Percentiles rank a stretch among this genome's conserved stretches.
These are phyloP conservation scores for Pica pica DNA, from an alignment of 2,113 vertebrate species.

Conservation along the genomic window DNA sequence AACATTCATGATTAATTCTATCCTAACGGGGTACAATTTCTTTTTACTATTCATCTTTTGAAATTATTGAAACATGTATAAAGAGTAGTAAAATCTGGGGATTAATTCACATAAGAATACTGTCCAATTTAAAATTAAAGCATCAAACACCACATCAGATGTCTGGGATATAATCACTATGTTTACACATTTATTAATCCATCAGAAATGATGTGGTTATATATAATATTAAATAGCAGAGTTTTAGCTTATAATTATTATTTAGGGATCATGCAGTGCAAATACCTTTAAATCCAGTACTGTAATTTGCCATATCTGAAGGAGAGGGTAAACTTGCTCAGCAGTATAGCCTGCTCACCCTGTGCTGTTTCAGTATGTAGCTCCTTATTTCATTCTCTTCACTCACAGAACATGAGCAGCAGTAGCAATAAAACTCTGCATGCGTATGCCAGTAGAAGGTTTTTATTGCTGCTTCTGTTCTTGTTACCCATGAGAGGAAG, in stretches of 20 bases:
- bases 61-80: not conserved
- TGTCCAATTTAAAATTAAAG: constrained; percentile 7
- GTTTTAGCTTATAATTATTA: not conserved
- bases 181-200: not conserved
- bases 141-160: not conserved
- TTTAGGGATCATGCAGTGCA: not conserved
- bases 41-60: not conserved
- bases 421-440: not conserved
- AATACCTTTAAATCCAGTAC: not conserved
- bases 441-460: not conserved
- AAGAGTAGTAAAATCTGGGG: not conserved
- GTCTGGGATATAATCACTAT: not conserved
- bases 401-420: not conserved
- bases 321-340: constrained; percentile 5
- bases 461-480: not conserved
- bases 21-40: not conserved
- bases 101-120: not conserved
- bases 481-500: not conserved
- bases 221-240: not conserved
- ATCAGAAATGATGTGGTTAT: not conserved
- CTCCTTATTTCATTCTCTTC: not conserved
- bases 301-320: constrained; percentile 15
- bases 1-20: not conserved
- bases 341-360: not conserved
- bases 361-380: not conserved